Evolutionary conservation across 2,888 invertebrate genomes (phyloP).

Genomic region (Dinocampus coccinellae): DNA sequence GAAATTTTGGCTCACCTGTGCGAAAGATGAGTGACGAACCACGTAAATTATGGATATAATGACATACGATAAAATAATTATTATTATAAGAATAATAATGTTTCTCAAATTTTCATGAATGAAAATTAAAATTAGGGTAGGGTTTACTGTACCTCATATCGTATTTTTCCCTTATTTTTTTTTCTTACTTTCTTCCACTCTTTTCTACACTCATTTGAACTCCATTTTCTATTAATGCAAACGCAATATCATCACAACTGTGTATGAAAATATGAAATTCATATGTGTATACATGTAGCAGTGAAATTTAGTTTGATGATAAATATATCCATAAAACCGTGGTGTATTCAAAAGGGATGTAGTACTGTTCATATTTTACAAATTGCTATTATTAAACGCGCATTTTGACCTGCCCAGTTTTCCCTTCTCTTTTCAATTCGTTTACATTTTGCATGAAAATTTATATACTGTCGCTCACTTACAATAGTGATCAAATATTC

Average conservation of each 20-base stretch:
- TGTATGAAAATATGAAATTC: not conserved
- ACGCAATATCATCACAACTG: slow-evolving; percentile 1
- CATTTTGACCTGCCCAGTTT: slow-evolving; percentile 20
- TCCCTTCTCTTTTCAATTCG: not conserved
- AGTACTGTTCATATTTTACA: slow-evolving; percentile 30
- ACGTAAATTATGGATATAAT: too few relatives aligned
- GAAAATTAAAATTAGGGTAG: too few relatives aligned
- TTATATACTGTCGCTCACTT: not conserved
- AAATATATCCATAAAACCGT: slow-evolving; percentile 26
- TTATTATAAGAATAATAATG: too few relatives aligned
- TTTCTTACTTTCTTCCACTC: too few relatives aligned
- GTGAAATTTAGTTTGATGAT: slow-evolving; percentile 22
- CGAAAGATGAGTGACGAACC: not conserved
- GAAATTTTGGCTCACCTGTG: not conserved
- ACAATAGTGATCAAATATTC: not conserved
- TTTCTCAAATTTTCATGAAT: not conserved
- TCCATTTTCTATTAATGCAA: not conserved
- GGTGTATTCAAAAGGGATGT: slow-evolving; percentile 10
- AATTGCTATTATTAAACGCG: slow-evolving; percentile 35
- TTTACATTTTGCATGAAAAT: not conserved
- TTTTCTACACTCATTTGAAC: too few relatives aligned
- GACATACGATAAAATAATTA: too few relatives aligned
- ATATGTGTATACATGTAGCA: not conserved
- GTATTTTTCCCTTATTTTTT: not conserved
- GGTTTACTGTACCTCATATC: too few relatives aligned